Evolutionary conservation across 2,888 invertebrate species (phyloP).

Genomic region (Macrosoma leucophasiata): DNA sequence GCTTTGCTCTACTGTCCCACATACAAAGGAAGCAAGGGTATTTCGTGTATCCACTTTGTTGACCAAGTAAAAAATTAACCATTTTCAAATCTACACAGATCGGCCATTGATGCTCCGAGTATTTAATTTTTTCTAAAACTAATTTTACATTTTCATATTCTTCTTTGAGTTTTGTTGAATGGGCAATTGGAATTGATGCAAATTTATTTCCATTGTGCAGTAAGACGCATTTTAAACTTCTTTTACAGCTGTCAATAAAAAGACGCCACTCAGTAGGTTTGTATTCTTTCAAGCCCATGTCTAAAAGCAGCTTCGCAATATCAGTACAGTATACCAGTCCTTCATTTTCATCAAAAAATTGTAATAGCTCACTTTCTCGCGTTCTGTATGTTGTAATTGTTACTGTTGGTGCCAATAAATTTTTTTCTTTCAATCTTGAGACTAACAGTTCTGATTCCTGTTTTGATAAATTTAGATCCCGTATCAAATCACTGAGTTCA

Average conservation of each 20-base stretch:
- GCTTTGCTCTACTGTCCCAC: no score
- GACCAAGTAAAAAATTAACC: constrained; percentile 14
- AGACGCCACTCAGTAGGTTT: constrained; percentile 8
- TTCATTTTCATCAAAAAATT: constrained; percentile 8
- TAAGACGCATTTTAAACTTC: constrained; percentile 10
- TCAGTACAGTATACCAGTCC: constrained; percentile 13
- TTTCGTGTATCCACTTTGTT: constrained; percentile 16
- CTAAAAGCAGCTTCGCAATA: constrained; percentile 3
- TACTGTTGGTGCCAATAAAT: no score
- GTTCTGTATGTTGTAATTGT: constrained; percentile 5
- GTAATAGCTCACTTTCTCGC: constrained; percentile 9
- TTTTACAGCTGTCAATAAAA: constrained; percentile 13
- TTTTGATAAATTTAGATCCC: no score
- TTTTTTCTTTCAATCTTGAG: no score
- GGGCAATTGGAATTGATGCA: constrained; percentile 12
- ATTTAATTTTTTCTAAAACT: no score
- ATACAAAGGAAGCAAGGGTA: constrained; percentile 9
- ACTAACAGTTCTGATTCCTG: no score
- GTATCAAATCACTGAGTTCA: no score
- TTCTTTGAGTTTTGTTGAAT: constrained; percentile 13
- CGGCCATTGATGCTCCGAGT: no score
- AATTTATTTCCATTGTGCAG: constrained; percentile 9
- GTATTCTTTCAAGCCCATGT: constrained; percentile 4
- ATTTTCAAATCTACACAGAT: constrained; percentile 10
- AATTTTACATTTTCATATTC: constrained; percentile 10